These are phyloP conservation scores for Petrolisthes manimaculis DNA, from an alignment of 2,888 invertebrate genomes.

Conservation along the genomic window DNA sequence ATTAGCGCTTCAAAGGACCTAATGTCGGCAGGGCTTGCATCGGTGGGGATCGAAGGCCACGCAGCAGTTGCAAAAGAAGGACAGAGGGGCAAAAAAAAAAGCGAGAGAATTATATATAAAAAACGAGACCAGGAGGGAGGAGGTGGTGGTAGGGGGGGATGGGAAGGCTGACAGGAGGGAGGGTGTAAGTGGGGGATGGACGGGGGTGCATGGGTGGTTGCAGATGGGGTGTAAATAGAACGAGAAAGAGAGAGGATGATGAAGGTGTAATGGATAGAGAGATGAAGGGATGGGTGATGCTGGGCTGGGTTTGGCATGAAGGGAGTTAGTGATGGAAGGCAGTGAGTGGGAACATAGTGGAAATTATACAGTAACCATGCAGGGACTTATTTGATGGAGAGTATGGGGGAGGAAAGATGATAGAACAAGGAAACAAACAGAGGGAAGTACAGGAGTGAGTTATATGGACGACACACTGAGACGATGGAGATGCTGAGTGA, in stretches of 20 bases:
- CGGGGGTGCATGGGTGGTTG: neutral
- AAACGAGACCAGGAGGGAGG: neutral
- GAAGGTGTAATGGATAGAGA: neutral
- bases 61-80: slow-evolving; percentile 37
- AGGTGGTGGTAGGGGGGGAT: neutral
- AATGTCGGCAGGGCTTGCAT: slow-evolving; percentile 25
- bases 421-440: too few relatives aligned
- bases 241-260: neutral
- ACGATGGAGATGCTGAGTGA: too few relatives aligned
- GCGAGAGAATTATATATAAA: neutral
- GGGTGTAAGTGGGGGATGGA: neutral
- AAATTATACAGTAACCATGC: too few relatives aligned
- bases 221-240: neutral
- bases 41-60: slow-evolving; percentile 6
- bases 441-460: too few relatives aligned
- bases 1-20: slow-evolving; percentile 38
- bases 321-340: neutral
- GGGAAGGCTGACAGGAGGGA: neutral
- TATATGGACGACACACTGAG: too few relatives aligned
- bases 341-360: neutral
- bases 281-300: neutral
- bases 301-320: neutral
- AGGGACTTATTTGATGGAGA: too few relatives aligned
- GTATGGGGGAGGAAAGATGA: too few relatives aligned
- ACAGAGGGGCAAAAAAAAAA: slow-evolving; percentile 6